Evolutionary conservation across 2,888 invertebrate genomes (phyloP), one percentile per base, ranked within the genome.

Genomic region (Drosophila borealis): DNA sequence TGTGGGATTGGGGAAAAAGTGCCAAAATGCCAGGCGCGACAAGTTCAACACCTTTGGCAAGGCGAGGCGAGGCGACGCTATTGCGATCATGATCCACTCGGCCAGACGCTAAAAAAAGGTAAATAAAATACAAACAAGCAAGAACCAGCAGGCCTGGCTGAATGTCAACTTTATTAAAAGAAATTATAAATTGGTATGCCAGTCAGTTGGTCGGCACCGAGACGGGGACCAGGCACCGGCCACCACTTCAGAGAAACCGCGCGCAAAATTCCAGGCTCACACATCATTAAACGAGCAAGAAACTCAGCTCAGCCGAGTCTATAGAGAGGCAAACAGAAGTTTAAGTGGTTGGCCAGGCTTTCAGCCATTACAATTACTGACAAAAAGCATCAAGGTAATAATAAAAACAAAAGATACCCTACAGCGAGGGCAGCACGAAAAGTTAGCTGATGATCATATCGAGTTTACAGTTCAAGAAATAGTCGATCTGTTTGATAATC

Each of bases 131-230:
- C 2, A 13, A 29, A 4, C 14, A n/a, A 29, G 17, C 39, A 17
- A 34, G 19, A 25, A 29, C 37, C 44, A 45, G 53, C 17, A 33
- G 44, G 50, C 14, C 41, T 19, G 41, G 41, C 77, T 75, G 86
- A 86, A 88, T 86, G 86, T 86, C 86, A 87, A 87, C 86, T 87
- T 87, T 87, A 87, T 87, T 87, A 88, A 87, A 87, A 75, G 88
- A 87, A 87, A 87, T 87, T 87, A 87, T 87, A 87, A 83, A 88
- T 87, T 87, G 86, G 88, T 86, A 87, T 87, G 88, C 84, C 86
- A 81, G 86, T 81, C 83, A 68, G 59, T 73, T 67, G 57, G 70
- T 54, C 61, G 57, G 55, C 48, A 69, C 62, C 51, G 65, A 39
- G 57, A 65, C 67, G 36, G 44, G 21, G 21, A 59, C 36, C 42